Evolutionary conservation across 1,140 invertebrate genomes (phyloP), one percentile per base, ranked within the genome.

Genomic region (Drosophila pandora): DNA sequence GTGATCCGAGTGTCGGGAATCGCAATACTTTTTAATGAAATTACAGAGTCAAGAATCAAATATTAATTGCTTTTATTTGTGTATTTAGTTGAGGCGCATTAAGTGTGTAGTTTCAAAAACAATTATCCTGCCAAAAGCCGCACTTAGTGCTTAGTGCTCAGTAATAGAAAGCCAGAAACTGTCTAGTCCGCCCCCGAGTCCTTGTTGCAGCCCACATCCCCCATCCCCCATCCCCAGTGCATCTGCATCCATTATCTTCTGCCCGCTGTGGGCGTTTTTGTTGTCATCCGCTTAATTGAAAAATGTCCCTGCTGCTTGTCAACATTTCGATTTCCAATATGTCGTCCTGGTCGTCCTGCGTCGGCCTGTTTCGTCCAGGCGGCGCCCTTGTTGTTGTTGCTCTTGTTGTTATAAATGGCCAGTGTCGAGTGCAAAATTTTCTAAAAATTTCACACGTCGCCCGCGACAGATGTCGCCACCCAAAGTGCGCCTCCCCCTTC

Each of bases 311-410:
- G 75, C 75, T 72, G 71, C 71, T 70, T 88, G 75, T 87, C 79
- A 88, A 79, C 83, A 88, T 88, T 88, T 83, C 83, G 83, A 88
- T 88, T 88, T 88, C 83, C 83, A 88, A 88, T 88, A 88, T 87
- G 83, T 79, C 74, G 70, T 63, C 52, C 50, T 43, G 22, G 28
- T 48, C 34, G 37, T 62, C 34, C 39, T 21, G 21, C 21, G 43
- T 21, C 25, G 25, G 5, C 25, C 25, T 28, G 25, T 25, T 2
- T 25, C 23, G 23, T 25, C 23, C 13, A 1, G 3, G n/a, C n/a
- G n/a, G 17, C 39, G n/a, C 21, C 17, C 52, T 50, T 10, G 52
- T 10, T 17, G 43, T 52, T 34, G 13, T 30, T 22, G 39, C 32
- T 34, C 37, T 12, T 45, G 37, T 37, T 55, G 65, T 76, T 76